Percentiles rank a stretch among this genome's conserved stretches.
Evolutionary conservation across 2,113 vertebrate species (phyloP).

Genomic region (Callaeas wilsoni): DNA sequence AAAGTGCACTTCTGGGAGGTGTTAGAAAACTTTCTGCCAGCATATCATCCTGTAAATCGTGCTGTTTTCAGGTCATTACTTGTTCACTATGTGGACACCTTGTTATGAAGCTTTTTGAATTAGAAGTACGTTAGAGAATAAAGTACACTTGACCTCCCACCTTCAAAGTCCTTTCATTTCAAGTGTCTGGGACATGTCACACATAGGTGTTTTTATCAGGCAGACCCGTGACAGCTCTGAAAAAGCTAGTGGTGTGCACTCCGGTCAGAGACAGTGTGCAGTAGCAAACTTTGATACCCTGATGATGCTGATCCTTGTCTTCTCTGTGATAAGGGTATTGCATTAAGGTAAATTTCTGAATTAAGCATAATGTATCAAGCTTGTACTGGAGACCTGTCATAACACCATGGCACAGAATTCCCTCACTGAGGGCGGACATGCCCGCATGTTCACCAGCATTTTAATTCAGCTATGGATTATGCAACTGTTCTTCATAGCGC

Average conservation of each 20-base stretch:
- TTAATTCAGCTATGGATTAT: background rate
- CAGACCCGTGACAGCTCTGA: background rate
- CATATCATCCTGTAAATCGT: conserved; percentile 32
- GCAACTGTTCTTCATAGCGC: background rate
- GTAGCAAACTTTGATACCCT: background rate
- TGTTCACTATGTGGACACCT: background rate
- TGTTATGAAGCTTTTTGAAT: background rate
- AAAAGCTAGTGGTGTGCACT: background rate
- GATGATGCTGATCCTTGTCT: background rate
- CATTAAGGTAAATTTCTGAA: background rate
- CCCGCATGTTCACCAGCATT: background rate
- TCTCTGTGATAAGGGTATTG: background rate
- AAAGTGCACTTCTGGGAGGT: conserved; percentile 68
- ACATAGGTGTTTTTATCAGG: background rate
- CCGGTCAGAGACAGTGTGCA: background rate
- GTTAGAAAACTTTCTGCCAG: conserved; percentile 66
- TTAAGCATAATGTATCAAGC: background rate
- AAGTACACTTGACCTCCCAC: background rate
- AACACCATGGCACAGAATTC: background rate
- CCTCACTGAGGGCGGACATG: background rate
- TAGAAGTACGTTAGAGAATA: background rate
- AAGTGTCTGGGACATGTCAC: background rate
- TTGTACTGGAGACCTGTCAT: background rate
- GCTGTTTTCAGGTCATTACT: conserved; percentile 52
- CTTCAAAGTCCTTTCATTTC: background rate